Conservation (phyloP, 1,140 invertebrate species). For the Ganaspis sp. region DNA sequence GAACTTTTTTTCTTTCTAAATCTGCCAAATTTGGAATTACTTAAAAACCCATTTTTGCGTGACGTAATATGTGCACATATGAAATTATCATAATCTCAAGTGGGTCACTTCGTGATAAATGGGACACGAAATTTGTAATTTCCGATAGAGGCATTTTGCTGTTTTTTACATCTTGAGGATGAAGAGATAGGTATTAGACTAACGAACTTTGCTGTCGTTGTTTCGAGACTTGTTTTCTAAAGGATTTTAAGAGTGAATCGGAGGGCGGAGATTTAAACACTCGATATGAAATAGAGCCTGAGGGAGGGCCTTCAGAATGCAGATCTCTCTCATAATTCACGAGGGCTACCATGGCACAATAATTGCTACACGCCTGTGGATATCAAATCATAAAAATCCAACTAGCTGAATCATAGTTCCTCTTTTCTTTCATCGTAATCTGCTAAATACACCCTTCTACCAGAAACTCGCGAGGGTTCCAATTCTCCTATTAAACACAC, state of each 20-base stretch:
- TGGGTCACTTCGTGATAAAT: no score
- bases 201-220: constrained; percentile 3
- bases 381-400: constrained; percentile 24
- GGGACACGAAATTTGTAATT: no score
- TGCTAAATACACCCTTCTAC: constrained; percentile 33
- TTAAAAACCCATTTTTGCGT: no score
- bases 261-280: constrained; percentile 59
- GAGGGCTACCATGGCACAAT: constrained; percentile 52
- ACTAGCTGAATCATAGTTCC: constrained; percentile 31
- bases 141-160: no score
- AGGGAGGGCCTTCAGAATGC: constrained; percentile 55
- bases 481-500: constrained; percentile 4
- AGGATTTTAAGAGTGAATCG: not conserved
- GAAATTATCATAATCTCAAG: no score
- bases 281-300: constrained; percentile 63
- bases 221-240: constrained; percentile 4
- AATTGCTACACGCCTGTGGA: constrained; percentile 56
- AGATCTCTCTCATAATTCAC: constrained; percentile 61
- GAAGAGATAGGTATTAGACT: not conserved
- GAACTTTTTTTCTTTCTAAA: no score
- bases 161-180: no score
- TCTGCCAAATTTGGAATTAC: no score
- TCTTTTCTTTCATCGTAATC: constrained; percentile 28
- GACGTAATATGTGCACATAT: no score
- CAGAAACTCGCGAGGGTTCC: not conserved